Evolutionary conservation across 92 coral and sea anemone species (phyloP).

Genomic region (Epizoanthus stellaris): DNA sequence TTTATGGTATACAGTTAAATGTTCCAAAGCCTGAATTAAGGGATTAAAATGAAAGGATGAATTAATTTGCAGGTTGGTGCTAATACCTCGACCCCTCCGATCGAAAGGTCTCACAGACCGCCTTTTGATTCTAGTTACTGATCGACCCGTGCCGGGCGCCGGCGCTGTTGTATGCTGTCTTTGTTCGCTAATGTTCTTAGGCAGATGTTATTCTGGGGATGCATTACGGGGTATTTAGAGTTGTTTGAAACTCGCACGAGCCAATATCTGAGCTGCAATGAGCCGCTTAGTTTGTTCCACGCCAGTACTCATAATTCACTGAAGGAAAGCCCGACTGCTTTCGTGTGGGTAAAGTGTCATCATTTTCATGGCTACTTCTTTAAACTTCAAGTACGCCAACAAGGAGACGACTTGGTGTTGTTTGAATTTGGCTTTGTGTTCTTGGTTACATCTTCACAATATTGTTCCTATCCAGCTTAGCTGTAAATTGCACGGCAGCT

Average conservation of each 20-base stretch:
- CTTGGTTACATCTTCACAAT: neutral
- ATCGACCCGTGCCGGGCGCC: neutral
- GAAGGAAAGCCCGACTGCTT: neutral
- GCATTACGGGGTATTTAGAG: constrained; percentile 33
- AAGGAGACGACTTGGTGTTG: constrained; percentile 22
- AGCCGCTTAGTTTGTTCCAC: neutral
- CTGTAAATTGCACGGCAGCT: no score
- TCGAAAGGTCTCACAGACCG: neutral
- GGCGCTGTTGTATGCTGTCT: neutral
- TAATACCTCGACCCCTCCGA: neutral
- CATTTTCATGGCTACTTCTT: neutral
- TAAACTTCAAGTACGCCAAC: constrained; percentile 6
- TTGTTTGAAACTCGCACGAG: neutral
- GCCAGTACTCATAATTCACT: constrained; percentile 7
- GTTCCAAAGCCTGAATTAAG: constrained; percentile 14
- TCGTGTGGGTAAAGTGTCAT: neutral
- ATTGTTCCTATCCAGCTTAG: no score
- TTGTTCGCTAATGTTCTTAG: constrained; percentile 25
- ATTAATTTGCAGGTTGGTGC: constrained; percentile 14
- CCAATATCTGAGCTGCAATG: constrained; percentile 27
- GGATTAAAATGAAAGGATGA: constrained; percentile 22
- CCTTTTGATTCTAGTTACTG: constrained; percentile 15
- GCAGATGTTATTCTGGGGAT: neutral
- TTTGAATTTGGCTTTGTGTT: neutral
- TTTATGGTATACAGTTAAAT: constrained; percentile 18